A percentile compares a stretch with the other conserved stretches of the same genome.
Evolutionary conservation across 2,113 vertebrate species (phyloP).

Genomic region (Pterocles burchelli): DNA sequence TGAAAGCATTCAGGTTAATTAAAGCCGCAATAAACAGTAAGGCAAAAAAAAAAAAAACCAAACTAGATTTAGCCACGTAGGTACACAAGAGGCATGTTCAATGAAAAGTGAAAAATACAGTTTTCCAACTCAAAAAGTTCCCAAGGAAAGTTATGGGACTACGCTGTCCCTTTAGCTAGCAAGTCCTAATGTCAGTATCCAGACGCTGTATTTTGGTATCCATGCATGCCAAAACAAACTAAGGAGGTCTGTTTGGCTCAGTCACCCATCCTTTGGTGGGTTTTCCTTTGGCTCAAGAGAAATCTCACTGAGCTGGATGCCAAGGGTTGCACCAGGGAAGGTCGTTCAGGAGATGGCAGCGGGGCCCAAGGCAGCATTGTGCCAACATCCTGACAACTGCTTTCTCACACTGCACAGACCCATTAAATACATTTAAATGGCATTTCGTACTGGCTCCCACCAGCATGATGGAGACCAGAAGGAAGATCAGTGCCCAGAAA

Average conservation of each 20-base stretch:
- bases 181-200: not conserved
- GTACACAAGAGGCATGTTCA: not conserved
- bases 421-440: not conserved
- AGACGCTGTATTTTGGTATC: not conserved
- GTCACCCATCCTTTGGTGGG: not conserved
- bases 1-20: not conserved
- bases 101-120: not conserved
- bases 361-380: not conserved
- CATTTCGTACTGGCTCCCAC: not conserved
- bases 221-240: accelerated
- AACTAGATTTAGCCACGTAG: not conserved
- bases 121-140: not conserved
- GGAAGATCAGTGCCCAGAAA: not conserved
- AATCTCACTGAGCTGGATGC: not conserved
- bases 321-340: not conserved
- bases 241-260: not conserved
- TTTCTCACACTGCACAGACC: not conserved
- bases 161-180: not conserved
- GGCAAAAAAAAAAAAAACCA: not conserved
- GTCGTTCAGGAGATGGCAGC: not conserved
- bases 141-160: accelerated
- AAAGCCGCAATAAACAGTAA: not conserved
- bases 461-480: not conserved
- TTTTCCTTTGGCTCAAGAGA: not conserved
- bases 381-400: accelerated